Conservation (phyloP, 2,113 vertebrate genomes). For the Plestiodon gilberti region DNA sequence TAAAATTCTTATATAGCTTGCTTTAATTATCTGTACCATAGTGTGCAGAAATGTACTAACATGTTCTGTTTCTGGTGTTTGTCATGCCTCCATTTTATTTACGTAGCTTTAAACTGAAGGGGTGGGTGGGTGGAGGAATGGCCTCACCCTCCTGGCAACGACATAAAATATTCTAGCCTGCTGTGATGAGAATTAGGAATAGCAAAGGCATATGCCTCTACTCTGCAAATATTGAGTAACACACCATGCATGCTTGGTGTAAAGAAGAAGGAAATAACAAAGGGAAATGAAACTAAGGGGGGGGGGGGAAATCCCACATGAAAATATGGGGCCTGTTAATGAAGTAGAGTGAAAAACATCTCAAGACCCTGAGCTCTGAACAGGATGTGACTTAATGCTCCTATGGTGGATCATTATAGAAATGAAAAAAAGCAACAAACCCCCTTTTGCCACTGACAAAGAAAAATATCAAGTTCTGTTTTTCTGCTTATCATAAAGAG, state of each 20-base stretch:
- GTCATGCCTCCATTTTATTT: conserved; percentile 41
- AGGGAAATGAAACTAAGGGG: conserved; percentile 58
- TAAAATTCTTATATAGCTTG: not conserved
- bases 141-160: not conserved
- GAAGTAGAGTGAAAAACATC: conserved; percentile 46
- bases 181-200: conserved; percentile 8
- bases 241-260: conserved; percentile 1
- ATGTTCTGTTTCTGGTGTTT: not conserved
- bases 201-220: not conserved
- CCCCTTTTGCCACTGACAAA: conserved; percentile 30
- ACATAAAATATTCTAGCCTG: rapidly evolving
- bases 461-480: conserved; percentile 59
- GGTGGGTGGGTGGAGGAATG: not conserved
- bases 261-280: conserved; percentile 52
- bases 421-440: conserved; percentile 1
- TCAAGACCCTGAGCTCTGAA: not conserved
- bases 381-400: conserved; percentile 68
- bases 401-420: conserved; percentile 41
- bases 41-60: not conserved
- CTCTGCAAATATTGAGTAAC: conserved; percentile 10
- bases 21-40: not conserved
- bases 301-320: conserved; percentile 44
- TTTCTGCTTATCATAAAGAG: conserved; percentile 63
- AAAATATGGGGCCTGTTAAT: conserved; percentile 46
- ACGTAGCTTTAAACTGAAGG: not conserved